Evolutionary conservation across 2,888 invertebrate species (phyloP).

Genomic region (Limnephilus lunatus): DNA sequence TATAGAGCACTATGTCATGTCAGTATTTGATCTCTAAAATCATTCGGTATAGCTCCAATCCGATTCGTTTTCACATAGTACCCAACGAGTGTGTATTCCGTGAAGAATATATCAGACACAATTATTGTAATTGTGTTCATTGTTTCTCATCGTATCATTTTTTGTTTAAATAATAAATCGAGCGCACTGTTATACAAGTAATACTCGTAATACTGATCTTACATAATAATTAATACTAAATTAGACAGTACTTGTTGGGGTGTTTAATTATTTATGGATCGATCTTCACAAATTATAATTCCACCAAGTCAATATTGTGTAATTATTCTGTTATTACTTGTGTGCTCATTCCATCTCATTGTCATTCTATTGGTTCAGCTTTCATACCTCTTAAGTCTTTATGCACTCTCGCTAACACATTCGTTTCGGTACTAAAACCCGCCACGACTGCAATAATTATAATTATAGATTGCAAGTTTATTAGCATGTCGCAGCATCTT

Average conservation of each 20-base stretch:
- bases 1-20: not conserved
- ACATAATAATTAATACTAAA: not conserved
- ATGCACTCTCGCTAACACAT: not conserved
- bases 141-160: not conserved
- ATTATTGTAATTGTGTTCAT: not conserved
- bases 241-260: not conserved
- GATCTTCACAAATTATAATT: not conserved
- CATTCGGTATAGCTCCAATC: not conserved
- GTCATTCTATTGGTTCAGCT: not conserved
- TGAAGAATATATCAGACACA: not conserved
- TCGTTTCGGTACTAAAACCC: not conserved
- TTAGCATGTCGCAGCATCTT: slow-evolving; percentile 9
- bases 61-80: not conserved
- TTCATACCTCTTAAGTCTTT: not conserved
- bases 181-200: not conserved
- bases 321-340: not conserved
- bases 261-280: not conserved
- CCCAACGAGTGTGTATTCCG: not conserved
- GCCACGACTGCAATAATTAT: not conserved
- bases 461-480: not conserved
- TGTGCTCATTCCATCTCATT: not conserved
- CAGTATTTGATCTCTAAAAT: not conserved
- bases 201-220: not conserved
- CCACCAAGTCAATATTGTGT: not conserved
- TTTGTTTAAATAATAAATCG: not conserved